Evolutionary conservation across 2,888 invertebrate species (phyloP).

Genomic region (Sicus ferrugineus): DNA sequence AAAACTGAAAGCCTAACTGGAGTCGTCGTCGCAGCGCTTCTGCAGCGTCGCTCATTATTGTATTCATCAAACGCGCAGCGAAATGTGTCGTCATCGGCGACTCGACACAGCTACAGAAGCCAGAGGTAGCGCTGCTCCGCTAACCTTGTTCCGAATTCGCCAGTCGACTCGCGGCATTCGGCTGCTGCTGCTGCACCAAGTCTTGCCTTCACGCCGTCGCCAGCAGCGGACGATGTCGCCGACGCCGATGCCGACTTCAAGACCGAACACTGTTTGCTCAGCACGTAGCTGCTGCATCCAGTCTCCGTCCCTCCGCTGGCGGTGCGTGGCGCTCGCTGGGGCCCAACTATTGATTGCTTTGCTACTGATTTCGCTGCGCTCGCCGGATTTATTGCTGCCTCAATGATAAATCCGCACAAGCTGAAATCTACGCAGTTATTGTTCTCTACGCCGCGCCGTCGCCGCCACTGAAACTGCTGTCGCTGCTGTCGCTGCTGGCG

Average conservation of each 20-base stretch:
- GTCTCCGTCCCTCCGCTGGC: not conserved
- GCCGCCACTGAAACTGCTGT: too few relatives aligned
- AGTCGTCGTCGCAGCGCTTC: too few relatives aligned
- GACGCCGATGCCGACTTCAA: not conserved
- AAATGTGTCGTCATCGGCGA: slow-evolving; percentile 13
- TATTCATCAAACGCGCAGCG: not conserved
- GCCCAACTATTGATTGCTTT: not conserved
- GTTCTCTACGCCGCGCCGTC: not conserved
- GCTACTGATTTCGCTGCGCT: not conserved
- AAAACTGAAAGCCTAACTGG: too few relatives aligned
- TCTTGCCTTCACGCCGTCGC: not conserved
- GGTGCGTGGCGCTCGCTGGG: not conserved
- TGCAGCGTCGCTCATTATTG: too few relatives aligned
- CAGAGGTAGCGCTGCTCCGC: slow-evolving; percentile 2
- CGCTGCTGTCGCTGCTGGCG: too few relatives aligned
- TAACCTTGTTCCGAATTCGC: slow-evolving; percentile 33
- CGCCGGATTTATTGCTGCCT: not conserved
- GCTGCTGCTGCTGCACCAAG: slow-evolving; percentile 11
- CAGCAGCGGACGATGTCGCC: slow-evolving; percentile 1
- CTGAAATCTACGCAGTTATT: not conserved
- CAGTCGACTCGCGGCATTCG: slow-evolving; percentile 21
- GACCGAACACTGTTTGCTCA: not conserved
- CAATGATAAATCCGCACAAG: not conserved
- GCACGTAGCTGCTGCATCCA: not conserved
- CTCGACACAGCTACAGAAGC: not conserved